Conservation (phyloP, 2,888 invertebrate genomes). For the Dryomyza anilis region DNA sequence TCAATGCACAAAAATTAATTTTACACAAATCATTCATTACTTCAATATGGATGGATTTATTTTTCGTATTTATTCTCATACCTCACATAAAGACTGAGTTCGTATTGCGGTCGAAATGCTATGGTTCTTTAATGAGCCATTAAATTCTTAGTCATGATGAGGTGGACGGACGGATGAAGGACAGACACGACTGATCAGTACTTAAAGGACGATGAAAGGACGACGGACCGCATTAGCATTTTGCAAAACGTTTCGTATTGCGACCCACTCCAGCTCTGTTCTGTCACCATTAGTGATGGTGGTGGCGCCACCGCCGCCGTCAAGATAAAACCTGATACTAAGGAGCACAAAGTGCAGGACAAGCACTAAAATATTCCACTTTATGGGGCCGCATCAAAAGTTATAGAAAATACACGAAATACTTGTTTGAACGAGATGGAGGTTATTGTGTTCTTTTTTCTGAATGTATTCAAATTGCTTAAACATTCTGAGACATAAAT, state of each 20-base stretch:
- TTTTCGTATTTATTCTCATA: no score
- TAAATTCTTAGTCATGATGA: background rate
- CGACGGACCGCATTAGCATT: background rate
- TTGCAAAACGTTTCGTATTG: background rate
- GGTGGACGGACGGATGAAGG: background rate
- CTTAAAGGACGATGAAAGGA: background rate
- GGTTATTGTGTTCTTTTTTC: conserved; percentile 5
- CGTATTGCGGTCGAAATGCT: background rate
- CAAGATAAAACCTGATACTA: no score
- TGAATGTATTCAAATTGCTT: conserved; percentile 12
- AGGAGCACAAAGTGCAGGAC: background rate
- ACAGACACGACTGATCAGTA: background rate
- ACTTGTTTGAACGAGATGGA: background rate
- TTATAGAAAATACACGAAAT: background rate
- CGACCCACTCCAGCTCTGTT: background rate
- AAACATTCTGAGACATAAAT: conserved; percentile 12
- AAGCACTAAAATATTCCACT: conserved; percentile 10
- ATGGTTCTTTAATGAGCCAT: conserved; percentile 12
- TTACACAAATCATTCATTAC: no score
- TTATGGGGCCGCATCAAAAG: background rate
- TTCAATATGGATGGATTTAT: no score
- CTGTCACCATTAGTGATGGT: no score
- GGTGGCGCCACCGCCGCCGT: no score
- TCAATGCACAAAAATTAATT: no score
- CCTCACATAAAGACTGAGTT: background rate